Evolutionary conservation across 2,797 vertebrate genomes (phyloP), one percentile per base, ranked within the genome.

Genomic region (Onychomys arenicola): DNA sequence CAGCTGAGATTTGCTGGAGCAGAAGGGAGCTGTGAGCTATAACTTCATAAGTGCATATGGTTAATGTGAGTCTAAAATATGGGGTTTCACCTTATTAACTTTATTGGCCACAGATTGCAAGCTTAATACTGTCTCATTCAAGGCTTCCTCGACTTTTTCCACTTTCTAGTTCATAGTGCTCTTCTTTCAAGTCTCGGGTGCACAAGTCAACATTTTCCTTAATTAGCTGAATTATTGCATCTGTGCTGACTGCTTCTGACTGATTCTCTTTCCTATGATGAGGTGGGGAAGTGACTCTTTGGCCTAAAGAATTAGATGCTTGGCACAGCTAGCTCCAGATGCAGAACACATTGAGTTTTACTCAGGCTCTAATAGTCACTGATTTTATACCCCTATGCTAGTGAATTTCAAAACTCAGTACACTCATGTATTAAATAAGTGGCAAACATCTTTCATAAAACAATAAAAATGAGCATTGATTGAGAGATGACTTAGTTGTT

Each of bases 41-140:
- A 91, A 94, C 67, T 89, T 14, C 23, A 32, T 67, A 89, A 55
- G 76, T 78, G 89, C 78, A 81, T 81, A 87, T 46, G 84, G 89
- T 69, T 96, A 90, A 96, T 86, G 77, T 86, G 93, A 85, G 78
- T 96, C 85, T 92, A 83, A 96, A 97, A 93, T 95, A 95, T 46
- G 46, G n/a, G 6, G 83, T 88, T 96, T 95, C 61, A 61, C 76
- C 75, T 90, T 96, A 92, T 94, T 97, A 93, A 95, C 69, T 93
- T 97, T 88, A 95, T 77, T 93, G 88, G 61, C 25, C 84, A 86
- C 71, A 89, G 81, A 94, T 59, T 94, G 81, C 37, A 67, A 82
- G 17, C 43, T 90, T 82, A 93, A 96, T 86, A 37, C 16, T 88
- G 2, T 85, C 71, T 78, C 2, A n/a, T 92, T 81, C 46, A 65